phyloP scores from a whole-genome alignment of 2,888 invertebrate species.

The Liposcelis brunnea region DNA sequence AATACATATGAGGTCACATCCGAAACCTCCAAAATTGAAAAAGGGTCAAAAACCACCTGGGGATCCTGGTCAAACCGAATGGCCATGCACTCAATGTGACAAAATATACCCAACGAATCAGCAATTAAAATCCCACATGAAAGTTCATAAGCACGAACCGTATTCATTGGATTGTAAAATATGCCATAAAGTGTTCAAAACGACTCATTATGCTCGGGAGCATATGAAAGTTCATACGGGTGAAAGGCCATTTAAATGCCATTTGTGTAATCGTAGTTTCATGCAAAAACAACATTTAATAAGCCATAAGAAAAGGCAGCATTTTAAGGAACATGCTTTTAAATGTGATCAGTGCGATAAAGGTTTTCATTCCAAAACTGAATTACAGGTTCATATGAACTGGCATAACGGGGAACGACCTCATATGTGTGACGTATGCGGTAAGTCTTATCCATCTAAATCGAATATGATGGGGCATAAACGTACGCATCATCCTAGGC shows the following conservation, averaged over 20 bases:
- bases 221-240: conserved; percentile 16
- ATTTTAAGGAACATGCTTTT: conserved; percentile 14
- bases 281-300: conserved; percentile 15
- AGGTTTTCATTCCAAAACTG: conserved; percentile 13
- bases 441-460: conserved; percentile 25
- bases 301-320: conserved; percentile 14
- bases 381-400: conserved; percentile 13
- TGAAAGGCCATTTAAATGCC: conserved; percentile 14
- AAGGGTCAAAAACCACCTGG: background rate
- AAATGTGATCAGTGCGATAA: conserved; percentile 14
- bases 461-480: conserved; percentile 25
- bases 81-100: conserved; percentile 20
- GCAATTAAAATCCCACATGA: conserved; percentile 4
- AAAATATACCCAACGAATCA: conserved; percentile 16
- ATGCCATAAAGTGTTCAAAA: conserved; percentile 13
- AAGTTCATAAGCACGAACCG: conserved; percentile 5
- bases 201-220: conserved; percentile 10
- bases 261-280: conserved; percentile 14
- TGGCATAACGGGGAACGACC: conserved; percentile 14
- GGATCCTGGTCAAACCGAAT: conserved; percentile 16
- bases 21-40: conserved; percentile 3
- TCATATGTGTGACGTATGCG: conserved; percentile 23
- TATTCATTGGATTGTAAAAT: conserved; percentile 10
- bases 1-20: conserved; percentile 6
- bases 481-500: conserved; percentile 14